phyloP scores from a whole-genome alignment of 2,113 vertebrate species.

The Ranitomeya imitator region DNA sequence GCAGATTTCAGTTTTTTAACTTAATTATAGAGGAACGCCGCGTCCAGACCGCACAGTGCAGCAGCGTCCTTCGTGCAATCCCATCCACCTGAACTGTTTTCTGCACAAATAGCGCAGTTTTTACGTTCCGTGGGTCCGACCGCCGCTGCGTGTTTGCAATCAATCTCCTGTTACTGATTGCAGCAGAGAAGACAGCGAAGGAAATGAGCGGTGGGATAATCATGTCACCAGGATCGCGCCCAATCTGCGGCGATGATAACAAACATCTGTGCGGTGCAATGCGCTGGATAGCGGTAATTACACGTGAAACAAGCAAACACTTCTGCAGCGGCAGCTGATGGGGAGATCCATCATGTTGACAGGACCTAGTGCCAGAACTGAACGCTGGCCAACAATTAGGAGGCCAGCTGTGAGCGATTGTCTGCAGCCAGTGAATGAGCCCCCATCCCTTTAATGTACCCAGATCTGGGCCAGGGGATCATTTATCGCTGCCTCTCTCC shows the following conservation, averaged over 20 bases:
- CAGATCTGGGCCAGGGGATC: neutral
- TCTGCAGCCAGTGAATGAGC: constrained; percentile 43
- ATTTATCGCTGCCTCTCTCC: neutral
- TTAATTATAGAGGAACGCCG: too few species aligned
- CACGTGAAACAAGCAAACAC: constrained; percentile 55
- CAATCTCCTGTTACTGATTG: constrained; percentile 56
- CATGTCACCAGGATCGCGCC: constrained; percentile 47
- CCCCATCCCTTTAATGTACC: constrained; percentile 20
- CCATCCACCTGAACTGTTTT: too few species aligned
- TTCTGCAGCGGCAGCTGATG: constrained; percentile 46
- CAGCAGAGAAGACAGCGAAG: constrained; percentile 46
- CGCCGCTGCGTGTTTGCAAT: constrained; percentile 38
- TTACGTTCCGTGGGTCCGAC: too few species aligned
- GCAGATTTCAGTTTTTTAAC: too few species aligned
- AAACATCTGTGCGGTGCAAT: constrained; percentile 53
- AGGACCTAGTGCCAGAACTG: constrained; percentile 50
- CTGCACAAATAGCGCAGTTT: too few species aligned
- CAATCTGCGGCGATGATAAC: constrained; percentile 52
- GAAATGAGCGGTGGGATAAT: constrained; percentile 53
- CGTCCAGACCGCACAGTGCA: too few species aligned
- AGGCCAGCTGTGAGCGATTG: constrained; percentile 52
- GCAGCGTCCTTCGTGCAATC: too few species aligned
- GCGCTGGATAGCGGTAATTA: constrained; percentile 53
- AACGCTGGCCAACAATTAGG: constrained; percentile 51
- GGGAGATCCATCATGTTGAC: constrained; percentile 58